A percentile compares a stretch with the other conserved stretches of the same genome.
phyloP scores from a whole-genome alignment of 1,140 invertebrate species.

The Arctopsyche grandis region DNA sequence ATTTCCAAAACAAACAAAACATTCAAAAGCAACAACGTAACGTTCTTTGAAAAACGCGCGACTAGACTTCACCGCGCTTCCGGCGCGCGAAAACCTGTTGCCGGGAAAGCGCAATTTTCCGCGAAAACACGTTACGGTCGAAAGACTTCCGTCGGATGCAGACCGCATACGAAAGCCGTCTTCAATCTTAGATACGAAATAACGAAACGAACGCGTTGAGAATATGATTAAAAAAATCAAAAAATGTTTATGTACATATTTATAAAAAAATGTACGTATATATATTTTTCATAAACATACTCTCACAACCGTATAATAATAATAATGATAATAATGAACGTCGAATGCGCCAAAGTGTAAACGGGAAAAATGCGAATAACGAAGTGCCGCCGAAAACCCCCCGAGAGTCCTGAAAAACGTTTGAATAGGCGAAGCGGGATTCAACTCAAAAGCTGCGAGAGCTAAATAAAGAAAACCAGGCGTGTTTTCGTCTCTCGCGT shows the following conservation, averaged over 20 bases:
- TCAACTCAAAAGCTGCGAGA: background rate
- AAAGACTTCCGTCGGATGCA: slow-evolving; percentile 33
- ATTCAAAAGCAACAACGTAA: no score
- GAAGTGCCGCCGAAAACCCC: background rate
- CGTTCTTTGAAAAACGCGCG: background rate
- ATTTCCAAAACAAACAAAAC: no score
- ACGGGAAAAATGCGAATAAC: slow-evolving; percentile 5
- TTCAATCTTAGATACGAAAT: background rate
- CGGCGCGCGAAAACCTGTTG: slow-evolving; percentile 34
- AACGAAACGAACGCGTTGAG: background rate
- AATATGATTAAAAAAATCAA: background rate
- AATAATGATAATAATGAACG: slow-evolving; percentile 11
- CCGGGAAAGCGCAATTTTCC: slow-evolving; percentile 36
- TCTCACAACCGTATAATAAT: background rate
- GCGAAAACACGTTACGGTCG: slow-evolving; percentile 42
- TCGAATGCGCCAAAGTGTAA: background rate
- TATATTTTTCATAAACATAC: background rate
- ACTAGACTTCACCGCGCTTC: slow-evolving; percentile 9
- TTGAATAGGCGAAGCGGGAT: slow-evolving; percentile 17
- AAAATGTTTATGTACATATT: background rate
- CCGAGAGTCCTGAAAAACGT: background rate
- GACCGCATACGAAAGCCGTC: background rate
- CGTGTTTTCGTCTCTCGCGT: background rate
- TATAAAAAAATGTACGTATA: background rate
- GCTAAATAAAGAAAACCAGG: background rate